Evolutionary conservation across 2,797 vertebrate genomes (phyloP).

Genomic region (Catamblyrhynchus diadema): DNA sequence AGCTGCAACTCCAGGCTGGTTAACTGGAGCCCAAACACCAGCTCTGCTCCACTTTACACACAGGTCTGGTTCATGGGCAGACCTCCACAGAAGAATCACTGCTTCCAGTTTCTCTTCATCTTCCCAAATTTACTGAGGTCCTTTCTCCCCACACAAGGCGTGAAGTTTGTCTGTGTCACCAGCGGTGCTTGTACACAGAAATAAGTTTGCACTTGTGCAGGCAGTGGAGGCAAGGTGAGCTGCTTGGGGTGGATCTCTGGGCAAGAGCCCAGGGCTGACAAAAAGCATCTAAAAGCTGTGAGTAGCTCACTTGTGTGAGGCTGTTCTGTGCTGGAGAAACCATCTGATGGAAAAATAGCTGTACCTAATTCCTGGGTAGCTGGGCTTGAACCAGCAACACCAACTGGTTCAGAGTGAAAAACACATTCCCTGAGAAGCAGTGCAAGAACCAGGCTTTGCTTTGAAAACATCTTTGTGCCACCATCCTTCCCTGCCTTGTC

Average conservation of each 20-base stretch:
- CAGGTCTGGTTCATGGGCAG: neutral
- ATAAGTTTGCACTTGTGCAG: fast-evolving
- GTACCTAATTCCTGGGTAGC: neutral
- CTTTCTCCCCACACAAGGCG: neutral
- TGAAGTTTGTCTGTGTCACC: neutral
- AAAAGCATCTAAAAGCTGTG: neutral
- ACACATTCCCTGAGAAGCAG: neutral
- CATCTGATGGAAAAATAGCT: neutral
- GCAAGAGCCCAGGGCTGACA: neutral
- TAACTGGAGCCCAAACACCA: neutral
- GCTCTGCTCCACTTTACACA: neutral
- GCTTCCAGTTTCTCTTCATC: neutral
- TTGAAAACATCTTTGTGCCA: neutral
- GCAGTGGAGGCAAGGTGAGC: neutral
- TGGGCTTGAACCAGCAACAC: neutral
- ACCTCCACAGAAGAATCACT: neutral
- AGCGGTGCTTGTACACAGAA: neutral
- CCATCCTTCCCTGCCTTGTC: neutral
- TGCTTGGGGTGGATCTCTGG: neutral
- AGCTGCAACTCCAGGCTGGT: fast-evolving
- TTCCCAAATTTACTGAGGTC: neutral
- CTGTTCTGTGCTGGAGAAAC: neutral
- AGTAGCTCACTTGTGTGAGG: fast-evolving
- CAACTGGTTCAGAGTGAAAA: neutral
- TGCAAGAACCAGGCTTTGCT: neutral